Conservation (phyloP, 2,797 vertebrate genomes). For the Lithobates sylvaticus region DNA sequence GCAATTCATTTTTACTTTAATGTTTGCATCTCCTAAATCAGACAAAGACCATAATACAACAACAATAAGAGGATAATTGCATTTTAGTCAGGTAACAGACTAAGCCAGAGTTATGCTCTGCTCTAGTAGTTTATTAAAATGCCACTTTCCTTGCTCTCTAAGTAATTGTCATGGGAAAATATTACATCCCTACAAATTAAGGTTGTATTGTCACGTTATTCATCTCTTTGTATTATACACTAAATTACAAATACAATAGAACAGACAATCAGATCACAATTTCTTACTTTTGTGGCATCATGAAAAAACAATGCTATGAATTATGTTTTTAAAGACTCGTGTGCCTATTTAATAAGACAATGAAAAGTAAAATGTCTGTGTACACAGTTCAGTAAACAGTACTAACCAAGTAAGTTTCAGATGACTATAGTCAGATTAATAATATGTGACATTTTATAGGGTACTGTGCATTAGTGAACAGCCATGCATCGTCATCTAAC, state of each 20-base stretch:
- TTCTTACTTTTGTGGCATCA: background rate
- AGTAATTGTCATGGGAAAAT: conserved; percentile 25
- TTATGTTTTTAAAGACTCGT: background rate
- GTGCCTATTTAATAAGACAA: background rate
- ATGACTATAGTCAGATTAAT: background rate
- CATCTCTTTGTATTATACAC: background rate
- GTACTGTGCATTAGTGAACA: too few species aligned
- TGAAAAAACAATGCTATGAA: background rate
- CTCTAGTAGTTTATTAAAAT: conserved; percentile 29
- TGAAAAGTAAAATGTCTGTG: background rate
- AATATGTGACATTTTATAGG: too few species aligned
- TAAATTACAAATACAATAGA: background rate
- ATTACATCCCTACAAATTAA: background rate
- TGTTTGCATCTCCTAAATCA: background rate
- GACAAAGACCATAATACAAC: conserved; percentile 3
- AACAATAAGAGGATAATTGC: conserved; percentile 33
- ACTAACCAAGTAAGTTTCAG: background rate
- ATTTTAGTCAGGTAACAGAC: conserved; percentile 29
- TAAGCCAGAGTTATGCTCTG: background rate
- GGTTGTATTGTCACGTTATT: background rate
- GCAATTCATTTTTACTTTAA: conserved; percentile 13
- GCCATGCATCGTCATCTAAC: too few species aligned
- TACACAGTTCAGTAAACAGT: background rate
- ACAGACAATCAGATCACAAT: background rate
- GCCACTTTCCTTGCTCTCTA: background rate